These are phyloP conservation scores for Aphyosemion australe DNA, from an alignment of 2,113 vertebrate species.

Conservation along the genomic window DNA sequence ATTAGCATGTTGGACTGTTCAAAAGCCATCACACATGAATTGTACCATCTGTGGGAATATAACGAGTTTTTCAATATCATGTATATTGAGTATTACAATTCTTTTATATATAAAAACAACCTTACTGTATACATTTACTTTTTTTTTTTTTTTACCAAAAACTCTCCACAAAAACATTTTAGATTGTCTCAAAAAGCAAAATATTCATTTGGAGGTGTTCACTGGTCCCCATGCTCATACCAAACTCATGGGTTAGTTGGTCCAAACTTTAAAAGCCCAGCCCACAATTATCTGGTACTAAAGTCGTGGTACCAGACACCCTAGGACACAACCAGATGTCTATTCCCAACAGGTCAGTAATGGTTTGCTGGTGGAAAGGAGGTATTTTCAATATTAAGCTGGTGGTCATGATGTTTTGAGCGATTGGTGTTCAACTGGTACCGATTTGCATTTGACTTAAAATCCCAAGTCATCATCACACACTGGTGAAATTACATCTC, in stretches of 20 bases:
- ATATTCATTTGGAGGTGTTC: neutral
- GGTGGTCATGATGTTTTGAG: neutral
- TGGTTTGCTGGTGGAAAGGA: too few relatives aligned
- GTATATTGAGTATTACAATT: neutral
- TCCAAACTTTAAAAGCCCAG: neutral
- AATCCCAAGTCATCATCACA: too few relatives aligned
- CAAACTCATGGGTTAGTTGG: neutral
- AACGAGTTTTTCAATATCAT: neutral
- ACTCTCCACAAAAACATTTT: too few relatives aligned
- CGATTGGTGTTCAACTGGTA: too few relatives aligned
- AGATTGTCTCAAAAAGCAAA: neutral
- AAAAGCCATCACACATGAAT: conserved; percentile 10
- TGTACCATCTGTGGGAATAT: neutral
- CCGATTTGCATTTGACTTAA: too few relatives aligned
- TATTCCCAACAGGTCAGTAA: neutral
- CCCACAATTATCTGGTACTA: too few relatives aligned
- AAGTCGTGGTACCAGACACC: too few relatives aligned
- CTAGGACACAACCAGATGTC: too few relatives aligned
- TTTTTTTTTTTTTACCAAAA: too few relatives aligned
- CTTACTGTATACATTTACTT: too few relatives aligned
- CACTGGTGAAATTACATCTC: too few relatives aligned
- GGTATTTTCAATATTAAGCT: neutral
- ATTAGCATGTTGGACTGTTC: conserved; percentile 46
- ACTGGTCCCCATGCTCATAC: neutral
- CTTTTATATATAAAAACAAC: neutral